Evolutionary conservation across 2,113 vertebrate species (phyloP).

Genomic region (Fukomys damarensis): DNA sequence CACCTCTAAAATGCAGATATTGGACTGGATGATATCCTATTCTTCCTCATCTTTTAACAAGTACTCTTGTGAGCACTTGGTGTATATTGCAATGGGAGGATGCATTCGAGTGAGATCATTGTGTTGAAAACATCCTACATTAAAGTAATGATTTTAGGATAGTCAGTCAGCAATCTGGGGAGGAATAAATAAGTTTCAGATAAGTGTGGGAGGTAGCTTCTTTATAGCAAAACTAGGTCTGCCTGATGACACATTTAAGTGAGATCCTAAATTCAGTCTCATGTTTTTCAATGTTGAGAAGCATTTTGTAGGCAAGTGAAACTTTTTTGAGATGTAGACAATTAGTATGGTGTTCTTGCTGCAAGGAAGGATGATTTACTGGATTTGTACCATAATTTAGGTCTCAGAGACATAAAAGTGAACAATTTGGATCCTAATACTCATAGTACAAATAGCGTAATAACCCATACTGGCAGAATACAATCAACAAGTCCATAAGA

Average conservation of each 20-base stretch:
- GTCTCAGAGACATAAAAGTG: background rate
- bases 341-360: background rate
- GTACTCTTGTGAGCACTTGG: background rate
- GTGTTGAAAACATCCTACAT: background rate
- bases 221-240: conserved; percentile 74
- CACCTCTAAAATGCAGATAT: background rate
- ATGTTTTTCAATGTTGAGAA: conserved; percentile 47
- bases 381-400: background rate
- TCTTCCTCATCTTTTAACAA: background rate
- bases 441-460: background rate
- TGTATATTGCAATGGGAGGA: background rate
- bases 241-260: conserved; percentile 64
- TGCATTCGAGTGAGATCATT: background rate
- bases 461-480: background rate
- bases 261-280: conserved; percentile 67
- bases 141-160: conserved; percentile 8
- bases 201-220: conserved; percentile 69
- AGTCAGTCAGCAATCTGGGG: conserved; percentile 55
- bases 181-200: conserved; percentile 76
- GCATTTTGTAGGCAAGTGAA: conserved; percentile 50
- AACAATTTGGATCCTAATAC: background rate
- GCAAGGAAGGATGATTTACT: background rate
- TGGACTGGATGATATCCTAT: background rate
- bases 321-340: conserved; percentile 42
- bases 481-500: background rate